Conservation (phyloP, 1,140 invertebrate species). For the Melanaphis sacchari region DNA sequence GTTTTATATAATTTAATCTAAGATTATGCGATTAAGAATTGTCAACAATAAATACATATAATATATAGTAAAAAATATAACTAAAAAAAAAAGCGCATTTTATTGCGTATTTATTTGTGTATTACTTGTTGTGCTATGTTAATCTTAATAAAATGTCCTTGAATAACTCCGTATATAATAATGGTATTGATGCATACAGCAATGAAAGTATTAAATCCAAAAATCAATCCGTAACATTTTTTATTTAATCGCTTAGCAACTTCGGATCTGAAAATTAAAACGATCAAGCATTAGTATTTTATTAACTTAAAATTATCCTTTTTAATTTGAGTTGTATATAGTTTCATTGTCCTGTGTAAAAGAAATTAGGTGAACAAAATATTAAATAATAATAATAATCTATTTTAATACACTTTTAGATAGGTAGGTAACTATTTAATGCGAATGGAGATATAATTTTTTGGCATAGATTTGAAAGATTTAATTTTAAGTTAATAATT, state of each 20-base stretch:
- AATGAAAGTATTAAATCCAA: conserved; percentile 68
- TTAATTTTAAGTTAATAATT: too few species aligned
- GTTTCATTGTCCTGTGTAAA: too few species aligned
- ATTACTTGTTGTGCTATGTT: conserved; percentile 50
- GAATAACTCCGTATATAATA: conserved; percentile 45
- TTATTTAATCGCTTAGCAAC: conserved; percentile 65
- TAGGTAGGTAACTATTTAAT: too few species aligned
- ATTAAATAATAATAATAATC: too few species aligned
- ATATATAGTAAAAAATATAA: too few species aligned
- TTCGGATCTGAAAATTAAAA: conserved; percentile 64
- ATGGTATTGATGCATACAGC: conserved; percentile 63
- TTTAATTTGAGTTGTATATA: not conserved
- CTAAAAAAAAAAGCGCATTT: not conserved
- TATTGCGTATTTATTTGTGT: not conserved
- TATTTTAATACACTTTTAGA: too few species aligned
- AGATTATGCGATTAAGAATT: not conserved
- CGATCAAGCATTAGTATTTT: not conserved
- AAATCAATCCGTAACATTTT: conserved; percentile 66
- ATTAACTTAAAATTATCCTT: not conserved
- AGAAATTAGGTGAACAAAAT: too few species aligned
- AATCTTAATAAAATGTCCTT: conserved; percentile 49
- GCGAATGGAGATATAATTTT: too few species aligned
- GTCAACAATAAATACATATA: not conserved
- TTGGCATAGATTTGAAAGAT: too few species aligned
- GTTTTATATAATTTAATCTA: not conserved